phyloP scores from a whole-genome alignment of 1,140 invertebrate species.

The Paracyclopina nana region DNA sequence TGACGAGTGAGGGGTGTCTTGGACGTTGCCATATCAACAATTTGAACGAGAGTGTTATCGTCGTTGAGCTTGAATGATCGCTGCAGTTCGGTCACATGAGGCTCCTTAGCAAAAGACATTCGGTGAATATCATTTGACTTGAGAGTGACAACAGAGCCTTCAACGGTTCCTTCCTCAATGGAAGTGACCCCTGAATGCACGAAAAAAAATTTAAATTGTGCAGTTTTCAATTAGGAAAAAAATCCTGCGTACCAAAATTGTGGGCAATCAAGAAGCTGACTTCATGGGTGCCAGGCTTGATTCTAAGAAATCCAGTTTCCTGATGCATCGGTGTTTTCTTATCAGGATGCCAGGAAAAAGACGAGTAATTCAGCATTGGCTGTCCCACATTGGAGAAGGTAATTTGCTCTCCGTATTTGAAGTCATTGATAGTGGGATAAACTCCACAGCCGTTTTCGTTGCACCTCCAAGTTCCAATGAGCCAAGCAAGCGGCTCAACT shows the following conservation, averaged over 20 bases:
- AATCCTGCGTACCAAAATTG: slow-evolving; percentile 34
- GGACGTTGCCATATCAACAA: slow-evolving; percentile 36
- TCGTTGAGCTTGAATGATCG: slow-evolving; percentile 26
- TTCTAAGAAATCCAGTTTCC: slow-evolving; percentile 40
- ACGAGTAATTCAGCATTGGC: slow-evolving; percentile 38
- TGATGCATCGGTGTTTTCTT: slow-evolving; percentile 38
- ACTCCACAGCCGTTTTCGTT: slow-evolving; percentile 30
- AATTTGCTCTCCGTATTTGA: slow-evolving; percentile 38
- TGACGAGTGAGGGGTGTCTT: slow-evolving; percentile 35
- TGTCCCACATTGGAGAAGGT: slow-evolving; percentile 39
- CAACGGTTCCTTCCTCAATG: too few species aligned
- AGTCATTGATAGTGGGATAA: slow-evolving; percentile 38
- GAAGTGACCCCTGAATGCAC: too few species aligned
- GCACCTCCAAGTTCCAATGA: slow-evolving; percentile 39
- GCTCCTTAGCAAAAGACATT: slow-evolving; percentile 33
- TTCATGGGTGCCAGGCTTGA: slow-evolving; percentile 35
- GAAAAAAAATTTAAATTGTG: too few species aligned
- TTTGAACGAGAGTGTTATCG: slow-evolving; percentile 30
- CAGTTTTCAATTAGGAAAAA: too few species aligned
- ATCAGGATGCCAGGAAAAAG: slow-evolving; percentile 33
- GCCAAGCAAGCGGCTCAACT: slow-evolving; percentile 34
- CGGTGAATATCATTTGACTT: slow-evolving; percentile 30
- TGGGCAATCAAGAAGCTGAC: slow-evolving; percentile 38
- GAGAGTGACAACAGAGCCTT: too few species aligned
- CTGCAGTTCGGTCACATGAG: slow-evolving; percentile 31